These are phyloP conservation scores for Apamea sordens DNA, from an alignment of 2,888 invertebrate species.

Conservation along the genomic window DNA sequence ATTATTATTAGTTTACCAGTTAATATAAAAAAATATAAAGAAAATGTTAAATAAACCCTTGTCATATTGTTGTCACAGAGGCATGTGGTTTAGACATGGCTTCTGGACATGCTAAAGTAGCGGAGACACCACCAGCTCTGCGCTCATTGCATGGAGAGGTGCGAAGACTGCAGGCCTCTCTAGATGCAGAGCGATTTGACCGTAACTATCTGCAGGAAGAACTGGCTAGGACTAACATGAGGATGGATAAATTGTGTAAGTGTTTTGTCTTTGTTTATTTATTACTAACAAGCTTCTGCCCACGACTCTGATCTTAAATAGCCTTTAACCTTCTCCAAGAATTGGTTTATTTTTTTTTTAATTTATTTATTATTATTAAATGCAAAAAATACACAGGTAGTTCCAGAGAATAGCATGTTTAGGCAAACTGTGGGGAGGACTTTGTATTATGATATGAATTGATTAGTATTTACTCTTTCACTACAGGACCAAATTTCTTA, in stretches of 20 bases:
- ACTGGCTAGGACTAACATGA: conserved; percentile 87
- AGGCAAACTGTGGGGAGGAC: too few relatives aligned
- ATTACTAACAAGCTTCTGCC: not conserved
- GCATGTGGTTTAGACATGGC: conserved; percentile 81
- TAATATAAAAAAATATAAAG: not conserved
- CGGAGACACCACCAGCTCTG: conserved; percentile 84
- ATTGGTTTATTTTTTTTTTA: too few relatives aligned
- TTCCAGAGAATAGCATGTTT: not conserved
- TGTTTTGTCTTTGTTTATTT: conserved; percentile 20
- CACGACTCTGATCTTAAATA: not conserved
- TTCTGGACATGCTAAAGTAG: conserved; percentile 65
- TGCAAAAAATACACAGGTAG: not conserved
- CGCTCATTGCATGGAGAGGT: conserved; percentile 87
- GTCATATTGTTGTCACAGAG: conserved; percentile 71
- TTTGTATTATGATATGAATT: too few relatives aligned
- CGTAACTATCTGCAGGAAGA: conserved; percentile 91
- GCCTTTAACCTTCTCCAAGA: not conserved
- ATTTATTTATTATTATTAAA: too few relatives aligned
- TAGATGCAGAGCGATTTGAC: conserved; percentile 92
- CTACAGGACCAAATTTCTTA: too few relatives aligned
- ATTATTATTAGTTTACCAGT: not conserved
- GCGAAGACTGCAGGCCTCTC: conserved; percentile 88
- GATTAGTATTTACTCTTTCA: too few relatives aligned
- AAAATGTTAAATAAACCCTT: not conserved
- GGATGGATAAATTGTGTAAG: conserved; percentile 89